Percentiles rank a stretch among this genome's conserved stretches.
Evolutionary conservation across 2,888 invertebrate genomes (phyloP).

Genomic region (Diplolepis rosae): DNA sequence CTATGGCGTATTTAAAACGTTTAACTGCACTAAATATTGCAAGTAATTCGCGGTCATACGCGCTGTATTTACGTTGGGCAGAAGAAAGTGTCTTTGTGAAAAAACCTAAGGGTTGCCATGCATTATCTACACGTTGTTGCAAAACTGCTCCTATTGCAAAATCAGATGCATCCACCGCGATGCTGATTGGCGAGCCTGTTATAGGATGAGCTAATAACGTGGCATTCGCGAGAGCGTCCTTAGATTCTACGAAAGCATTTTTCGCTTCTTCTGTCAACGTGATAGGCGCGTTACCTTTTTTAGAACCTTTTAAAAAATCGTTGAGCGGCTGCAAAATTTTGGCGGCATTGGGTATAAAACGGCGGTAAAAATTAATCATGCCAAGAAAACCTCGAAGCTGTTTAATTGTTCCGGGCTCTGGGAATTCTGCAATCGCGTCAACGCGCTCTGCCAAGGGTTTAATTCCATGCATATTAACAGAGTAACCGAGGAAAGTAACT

Average conservation of each 20-base stretch:
- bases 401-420: conserved; percentile 51
- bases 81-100: conserved; percentile 32
- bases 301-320: conserved; percentile 43
- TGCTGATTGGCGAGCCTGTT: conserved; percentile 30
- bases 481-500: conserved; percentile 57
- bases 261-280: background rate
- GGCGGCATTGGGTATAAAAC: conserved; percentile 64
- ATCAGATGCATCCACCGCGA: conserved; percentile 48
- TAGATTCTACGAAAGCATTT: background rate
- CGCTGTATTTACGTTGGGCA: no score
- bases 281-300: conserved; percentile 41
- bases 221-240: conserved; percentile 40
- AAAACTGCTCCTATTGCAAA: conserved; percentile 52
- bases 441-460: conserved; percentile 61
- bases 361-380: conserved; percentile 66
- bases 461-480: conserved; percentile 52
- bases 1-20: no score
- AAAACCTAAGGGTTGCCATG: conserved; percentile 52
- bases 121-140: conserved; percentile 44
- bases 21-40: no score
- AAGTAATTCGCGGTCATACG: no score
- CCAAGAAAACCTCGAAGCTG: conserved; percentile 62
- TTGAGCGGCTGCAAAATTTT: conserved; percentile 35
- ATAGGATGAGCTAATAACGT: conserved; percentile 40
- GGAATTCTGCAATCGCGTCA: conserved; percentile 54